Evolutionary conservation across 2,113 vertebrate species (phyloP).

Genomic region (Scopus umbretta): DNA sequence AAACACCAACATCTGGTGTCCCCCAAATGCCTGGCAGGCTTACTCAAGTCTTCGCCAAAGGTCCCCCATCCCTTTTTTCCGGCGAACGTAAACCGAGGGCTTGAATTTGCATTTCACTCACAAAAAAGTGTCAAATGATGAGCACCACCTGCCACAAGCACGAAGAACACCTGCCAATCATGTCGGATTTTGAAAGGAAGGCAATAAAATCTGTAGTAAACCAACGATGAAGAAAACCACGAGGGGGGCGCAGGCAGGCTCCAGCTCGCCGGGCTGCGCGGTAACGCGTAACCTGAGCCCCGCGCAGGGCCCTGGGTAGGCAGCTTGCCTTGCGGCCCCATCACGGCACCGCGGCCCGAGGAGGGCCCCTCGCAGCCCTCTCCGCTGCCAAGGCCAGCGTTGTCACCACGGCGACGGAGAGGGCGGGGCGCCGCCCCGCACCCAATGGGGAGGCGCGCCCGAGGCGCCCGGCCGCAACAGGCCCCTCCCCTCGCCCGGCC

Average conservation of each 20-base stretch:
- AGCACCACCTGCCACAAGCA: background rate
- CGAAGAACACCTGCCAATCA: background rate
- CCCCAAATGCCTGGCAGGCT: background rate
- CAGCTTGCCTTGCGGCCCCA: fast-evolving
- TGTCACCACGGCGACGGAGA: background rate
- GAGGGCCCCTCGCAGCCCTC: background rate
- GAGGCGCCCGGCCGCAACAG: no score
- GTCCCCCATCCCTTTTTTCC: background rate
- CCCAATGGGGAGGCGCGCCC: background rate
- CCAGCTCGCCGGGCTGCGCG: background rate
- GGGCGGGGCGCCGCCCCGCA: background rate
- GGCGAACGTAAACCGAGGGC: background rate
- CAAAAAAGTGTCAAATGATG: background rate
- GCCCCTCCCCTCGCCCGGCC: background rate
- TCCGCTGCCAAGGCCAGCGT: background rate
- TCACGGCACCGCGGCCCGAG: background rate
- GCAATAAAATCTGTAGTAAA: background rate
- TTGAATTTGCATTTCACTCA: background rate
- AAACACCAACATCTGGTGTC: background rate
- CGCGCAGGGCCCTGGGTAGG: fast-evolving
- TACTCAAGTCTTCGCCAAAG: no score
- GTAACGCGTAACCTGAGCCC: no score
- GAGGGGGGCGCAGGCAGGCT: fast-evolving
- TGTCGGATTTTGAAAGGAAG: background rate
- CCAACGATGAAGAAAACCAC: background rate